These are phyloP conservation scores for Mesitornis unicolor DNA, from an alignment of 2,113 vertebrate genomes.

Conservation along the genomic window DNA sequence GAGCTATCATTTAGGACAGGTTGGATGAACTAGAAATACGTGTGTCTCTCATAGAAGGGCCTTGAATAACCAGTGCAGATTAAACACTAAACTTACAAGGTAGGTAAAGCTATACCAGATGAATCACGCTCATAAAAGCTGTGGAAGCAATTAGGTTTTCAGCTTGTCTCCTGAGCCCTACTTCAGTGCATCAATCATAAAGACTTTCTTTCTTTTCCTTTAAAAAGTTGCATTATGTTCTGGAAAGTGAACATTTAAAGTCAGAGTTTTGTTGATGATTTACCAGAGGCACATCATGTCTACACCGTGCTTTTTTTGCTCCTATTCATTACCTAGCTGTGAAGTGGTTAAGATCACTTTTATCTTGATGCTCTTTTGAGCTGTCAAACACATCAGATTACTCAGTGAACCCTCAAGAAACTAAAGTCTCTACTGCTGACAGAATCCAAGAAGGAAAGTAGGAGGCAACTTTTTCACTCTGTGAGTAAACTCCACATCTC, in stretches of 20 bases:
- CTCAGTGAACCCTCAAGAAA: not conserved
- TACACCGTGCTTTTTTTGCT: not conserved
- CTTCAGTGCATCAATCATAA: not conserved
- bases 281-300: not conserved
- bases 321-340: not conserved
- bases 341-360: not conserved
- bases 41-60: not conserved
- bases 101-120: not conserved
- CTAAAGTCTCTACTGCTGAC: not conserved
- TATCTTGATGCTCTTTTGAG: not conserved
- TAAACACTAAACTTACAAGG: not conserved
- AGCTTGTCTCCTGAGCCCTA: not conserved
- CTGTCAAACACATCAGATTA: not conserved
- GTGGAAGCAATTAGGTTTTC: conserved; percentile 16
- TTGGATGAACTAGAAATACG: not conserved
- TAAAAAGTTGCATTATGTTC: not conserved
- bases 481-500: not conserved
- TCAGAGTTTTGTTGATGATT: not conserved
- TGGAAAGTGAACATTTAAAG: not conserved
- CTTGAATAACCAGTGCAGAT: not conserved
- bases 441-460: not conserved
- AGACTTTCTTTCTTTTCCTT: not conserved
- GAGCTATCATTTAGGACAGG: not conserved
- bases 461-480: not conserved
- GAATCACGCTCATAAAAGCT: conserved; percentile 20